Percentiles rank a stretch among this genome's conserved stretches.
These are phyloP conservation scores for Bambusicola thoracicus DNA, from an alignment of 2,113 vertebrate species.

Conservation along the genomic window DNA sequence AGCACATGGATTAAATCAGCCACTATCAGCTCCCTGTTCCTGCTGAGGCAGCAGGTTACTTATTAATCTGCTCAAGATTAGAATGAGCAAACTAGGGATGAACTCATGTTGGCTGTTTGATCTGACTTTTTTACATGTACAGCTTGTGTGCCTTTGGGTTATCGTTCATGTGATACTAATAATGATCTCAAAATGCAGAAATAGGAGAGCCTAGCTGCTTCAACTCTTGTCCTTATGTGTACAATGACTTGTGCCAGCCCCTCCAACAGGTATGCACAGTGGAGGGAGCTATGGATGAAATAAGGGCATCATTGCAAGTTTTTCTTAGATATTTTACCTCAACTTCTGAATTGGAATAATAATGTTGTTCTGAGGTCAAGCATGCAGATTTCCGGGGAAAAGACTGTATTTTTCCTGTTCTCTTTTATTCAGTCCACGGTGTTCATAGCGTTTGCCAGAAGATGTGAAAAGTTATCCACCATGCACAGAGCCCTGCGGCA, in stretches of 20 bases:
- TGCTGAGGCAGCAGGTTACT: background rate
- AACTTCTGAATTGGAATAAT: too few relatives aligned
- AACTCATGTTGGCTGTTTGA: too few relatives aligned
- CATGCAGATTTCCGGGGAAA: too few relatives aligned
- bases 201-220: background rate
- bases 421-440: too few relatives aligned
- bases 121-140: background rate
- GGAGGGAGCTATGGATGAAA: background rate
- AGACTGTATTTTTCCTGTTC: too few relatives aligned
- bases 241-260: background rate
- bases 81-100: background rate
- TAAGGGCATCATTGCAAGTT: background rate
- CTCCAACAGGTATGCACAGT: background rate
- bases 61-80: constrained; percentile 20
- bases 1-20: background rate
- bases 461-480: too few relatives aligned
- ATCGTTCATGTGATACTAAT: background rate
- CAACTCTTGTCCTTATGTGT: background rate
- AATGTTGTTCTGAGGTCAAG: too few relatives aligned
- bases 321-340: background rate
- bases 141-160: background rate
- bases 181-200: background rate
- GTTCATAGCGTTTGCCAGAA: too few relatives aligned
- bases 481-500: too few relatives aligned
- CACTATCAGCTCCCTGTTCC: background rate